Evolutionary conservation across 2,113 vertebrate genomes (phyloP), one percentile per base, ranked within the genome.

Genomic region (Maccullochella peelii): DNA sequence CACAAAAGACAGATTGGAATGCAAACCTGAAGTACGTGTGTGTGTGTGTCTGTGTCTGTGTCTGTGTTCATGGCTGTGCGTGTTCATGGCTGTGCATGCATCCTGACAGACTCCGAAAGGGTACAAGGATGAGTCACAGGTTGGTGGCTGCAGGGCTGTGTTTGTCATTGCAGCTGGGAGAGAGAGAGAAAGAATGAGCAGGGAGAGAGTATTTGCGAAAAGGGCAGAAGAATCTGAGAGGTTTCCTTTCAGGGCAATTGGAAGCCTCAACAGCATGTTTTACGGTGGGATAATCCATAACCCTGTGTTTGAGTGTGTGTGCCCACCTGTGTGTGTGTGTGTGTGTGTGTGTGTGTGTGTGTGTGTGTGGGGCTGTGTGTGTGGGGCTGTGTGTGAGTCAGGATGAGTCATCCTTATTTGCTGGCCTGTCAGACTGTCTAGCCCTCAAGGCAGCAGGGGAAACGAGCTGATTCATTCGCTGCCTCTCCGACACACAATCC

Each of bases 381-480:
- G 38, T 6, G 33, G 3, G 75, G 49, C 30, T 70, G 79, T 36
- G 44, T 21, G 79, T 84, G 88, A 90, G 86, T 93, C 86, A 88
- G 54, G 61, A 86, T 92, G 94, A 95, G 82, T 94, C 93, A 95
- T 92, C 85, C 79, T 49, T 83, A 80, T 84, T 87, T 89, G 84
- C 86, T 65, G 49, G 58, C 82, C 89, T 91, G 89, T 88, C 84
- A 86, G 89, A 88, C 88, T 52, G 73, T 89, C 89, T 88, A 49
- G 61, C 83, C 89, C 85, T 70, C 40, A 68, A 82, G 87, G 86
- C 80, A 92, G 85, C 74, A 4, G 77, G 54, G 66, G 68, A 80
- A 78, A 86, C 65, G 21, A 88, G 33, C 82, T 90, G 87, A 88
- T 84, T 93, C 82, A 86, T 73, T 81, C 2, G 16, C 75, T n/a